Conservation (phyloP, 2,888 invertebrate species). For the Heliconius aoede region DNA sequence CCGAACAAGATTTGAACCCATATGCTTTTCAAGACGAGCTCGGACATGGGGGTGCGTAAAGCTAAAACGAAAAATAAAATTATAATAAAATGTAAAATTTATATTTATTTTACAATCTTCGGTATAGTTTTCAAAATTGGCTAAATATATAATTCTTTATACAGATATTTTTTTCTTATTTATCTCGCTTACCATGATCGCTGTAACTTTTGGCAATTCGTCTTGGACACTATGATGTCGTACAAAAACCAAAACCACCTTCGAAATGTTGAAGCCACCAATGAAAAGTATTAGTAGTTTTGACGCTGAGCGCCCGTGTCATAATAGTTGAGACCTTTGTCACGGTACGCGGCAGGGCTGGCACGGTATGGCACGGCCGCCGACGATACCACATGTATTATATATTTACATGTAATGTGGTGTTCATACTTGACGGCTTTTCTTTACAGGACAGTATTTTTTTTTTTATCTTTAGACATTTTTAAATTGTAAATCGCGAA, state of each 20-base stretch:
- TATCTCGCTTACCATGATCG: conserved; percentile 52
- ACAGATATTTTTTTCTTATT: not conserved
- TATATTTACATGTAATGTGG: conserved; percentile 65
- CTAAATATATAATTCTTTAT: not conserved
- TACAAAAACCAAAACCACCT: conserved; percentile 30
- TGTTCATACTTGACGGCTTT: conserved; percentile 58
- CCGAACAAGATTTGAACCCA: conserved; percentile 87
- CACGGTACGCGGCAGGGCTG: conserved; percentile 69
- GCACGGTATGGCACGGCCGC: conserved; percentile 80
- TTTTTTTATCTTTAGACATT: not conserved
- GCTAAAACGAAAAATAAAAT: conserved; percentile 62
- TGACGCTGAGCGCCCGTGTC: conserved; percentile 77
- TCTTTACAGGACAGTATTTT: conserved; percentile 15
- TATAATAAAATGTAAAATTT: not conserved
- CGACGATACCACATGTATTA: conserved; percentile 70
- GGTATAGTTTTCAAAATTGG: no score
- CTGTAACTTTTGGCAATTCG: conserved; percentile 57
- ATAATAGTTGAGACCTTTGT: conserved; percentile 72
- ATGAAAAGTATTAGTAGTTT: conserved; percentile 76
- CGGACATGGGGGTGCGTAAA: conserved; percentile 86
- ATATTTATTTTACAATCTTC: not conserved
- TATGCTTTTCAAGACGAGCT: conserved; percentile 86
- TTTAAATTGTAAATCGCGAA: not conserved
- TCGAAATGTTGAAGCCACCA: conserved; percentile 57
- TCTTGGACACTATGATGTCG: conserved; percentile 55